Evolutionary conservation across 2,888 invertebrate genomes (phyloP), one percentile per base, ranked within the genome.

Genomic region (Cotesia congregata): DNA sequence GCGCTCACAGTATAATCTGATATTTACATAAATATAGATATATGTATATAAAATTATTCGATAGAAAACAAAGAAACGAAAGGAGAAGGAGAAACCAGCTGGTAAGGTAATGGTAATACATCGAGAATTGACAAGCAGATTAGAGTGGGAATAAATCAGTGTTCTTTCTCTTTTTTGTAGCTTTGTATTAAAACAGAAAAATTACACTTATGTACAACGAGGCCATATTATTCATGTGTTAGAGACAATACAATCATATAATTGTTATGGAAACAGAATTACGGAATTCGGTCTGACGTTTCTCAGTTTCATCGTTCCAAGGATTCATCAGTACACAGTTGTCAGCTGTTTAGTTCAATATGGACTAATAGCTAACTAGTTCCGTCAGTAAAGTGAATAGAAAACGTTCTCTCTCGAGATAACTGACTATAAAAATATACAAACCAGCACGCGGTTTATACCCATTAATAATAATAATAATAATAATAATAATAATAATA

Each of bases 301-400:
- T 83, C 82, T 20, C n/a, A 30, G 50, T 68, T 79, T 75, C 73
- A 71, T 39, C 76, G 82, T 84, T 83, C 80, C 85, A 17, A 38
- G 12, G 9, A 70, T 81, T 79, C 78, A 83, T 79, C 78, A 83
- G 74, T 77, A 64, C 7, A 67, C 64, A 64, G 65, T 77, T 78
- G 80, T 82, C 83, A 83, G 83, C 82, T 83, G 82, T 83, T 83
- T 78, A 79, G 79, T 78, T 80, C 82, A 81, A 83, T 83, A 82
- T 80, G 80, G 79, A 80, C 73, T 79, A 72, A 77, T 77, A 77
- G 77, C 64, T 62, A 71, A 77, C 68, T 65, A 73, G 62, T 77
- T 68, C 60, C 72, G 80, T 82, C 82, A 82, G 82, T 81, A 77
- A 80, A 50, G 82, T 81, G 82, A 78, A 80, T 77, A 82, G 79